Base-by-base conservation (phyloP, 2,797 vertebrate species). In the Pipistrellus kuhlii region DNA sequence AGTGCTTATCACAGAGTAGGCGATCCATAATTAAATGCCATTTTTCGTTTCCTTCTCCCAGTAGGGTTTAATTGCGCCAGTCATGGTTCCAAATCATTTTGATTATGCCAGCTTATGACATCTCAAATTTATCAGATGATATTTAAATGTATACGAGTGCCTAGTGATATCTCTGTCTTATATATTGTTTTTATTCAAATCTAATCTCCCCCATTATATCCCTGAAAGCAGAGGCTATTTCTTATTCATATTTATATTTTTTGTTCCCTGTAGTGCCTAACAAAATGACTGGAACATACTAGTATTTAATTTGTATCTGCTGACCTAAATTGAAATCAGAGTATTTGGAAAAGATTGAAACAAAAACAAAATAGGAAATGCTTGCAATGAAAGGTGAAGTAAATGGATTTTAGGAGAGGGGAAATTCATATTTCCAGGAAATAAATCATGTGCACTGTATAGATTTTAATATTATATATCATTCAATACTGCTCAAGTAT, bases 261-360 rank as follows among this genome's bases (percentile, higher is more conserved):
- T 59, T 75, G 35, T 59, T 51, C 46, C 21, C 62, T 75, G 3
- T 38, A 75, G 38, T 91, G 1, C 23, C 35, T 81, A 51, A 53
- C 46, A 91, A 57, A 93, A 55, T 75, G 41, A 69, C 25, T 86
- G 32, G 57, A 55, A 80, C 38, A 17, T 41, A 7, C 53, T 55
- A 81, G 30, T 64, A 77, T 14, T 91, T 87, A 80, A 89, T 68
- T 83, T 14, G 6, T 68, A 55, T 68, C 85, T 96, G 51, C 25
- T 90, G 44, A 78, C 55, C 84, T 92, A 93, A 80, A 82, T 44
- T 96, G 89, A 92, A 95, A 90, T 86, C 80, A 87, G 48, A 84
- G 27, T 85, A 71, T 77, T 69, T 83, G 53, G 62, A 89, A 89
- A 72, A 32, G 59, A 81, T 44, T 78, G 59, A 83, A 92, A 93